These are phyloP conservation scores for Chaenodraco wilsoni DNA, from an alignment of 2,797 vertebrate species.

Conservation along the genomic window DNA sequence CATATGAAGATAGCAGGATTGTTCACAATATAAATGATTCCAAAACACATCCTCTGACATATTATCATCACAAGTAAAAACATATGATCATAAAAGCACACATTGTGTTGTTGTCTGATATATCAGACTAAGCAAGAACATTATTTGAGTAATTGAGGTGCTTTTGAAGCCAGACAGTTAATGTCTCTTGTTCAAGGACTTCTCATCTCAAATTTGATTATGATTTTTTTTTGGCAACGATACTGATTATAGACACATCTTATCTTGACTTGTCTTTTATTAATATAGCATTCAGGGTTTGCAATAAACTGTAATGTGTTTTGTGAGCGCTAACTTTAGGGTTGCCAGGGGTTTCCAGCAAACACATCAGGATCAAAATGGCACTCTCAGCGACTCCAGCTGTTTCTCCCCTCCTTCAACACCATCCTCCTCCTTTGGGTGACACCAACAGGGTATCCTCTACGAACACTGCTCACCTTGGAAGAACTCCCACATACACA, in stretches of 20 bases:
- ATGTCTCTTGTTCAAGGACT: constrained; percentile 29
- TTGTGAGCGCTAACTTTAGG: background rate
- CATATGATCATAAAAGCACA: constrained; percentile 22
- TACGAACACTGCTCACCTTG: constrained; percentile 51
- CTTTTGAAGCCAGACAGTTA: constrained; percentile 30
- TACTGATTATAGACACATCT: constrained; percentile 21
- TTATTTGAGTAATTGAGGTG: constrained; percentile 1
- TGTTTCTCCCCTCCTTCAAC: constrained; percentile 40
- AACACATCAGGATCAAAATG: constrained; percentile 47
- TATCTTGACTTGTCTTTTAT: constrained; percentile 8
- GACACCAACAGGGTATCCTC: constrained; percentile 69
- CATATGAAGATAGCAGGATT: constrained; percentile 1
- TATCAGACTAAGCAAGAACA: constrained; percentile 16
- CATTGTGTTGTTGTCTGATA: constrained; percentile 13
- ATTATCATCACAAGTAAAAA: constrained; percentile 24
- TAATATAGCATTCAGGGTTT: constrained; percentile 11
- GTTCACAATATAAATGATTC: constrained; percentile 10
- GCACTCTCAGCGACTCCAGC: constrained; percentile 39
- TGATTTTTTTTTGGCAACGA: constrained; percentile 20
- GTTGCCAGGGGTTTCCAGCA: constrained; percentile 22
- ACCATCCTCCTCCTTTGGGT: constrained; percentile 38
- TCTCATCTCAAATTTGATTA: constrained; percentile 12
- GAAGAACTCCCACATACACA: constrained; percentile 33
- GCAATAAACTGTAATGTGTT: constrained; percentile 13
- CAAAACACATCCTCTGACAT: constrained; percentile 18